Conservation (phyloP, 2,797 vertebrate species). For the Dallia pectoralis region DNA sequence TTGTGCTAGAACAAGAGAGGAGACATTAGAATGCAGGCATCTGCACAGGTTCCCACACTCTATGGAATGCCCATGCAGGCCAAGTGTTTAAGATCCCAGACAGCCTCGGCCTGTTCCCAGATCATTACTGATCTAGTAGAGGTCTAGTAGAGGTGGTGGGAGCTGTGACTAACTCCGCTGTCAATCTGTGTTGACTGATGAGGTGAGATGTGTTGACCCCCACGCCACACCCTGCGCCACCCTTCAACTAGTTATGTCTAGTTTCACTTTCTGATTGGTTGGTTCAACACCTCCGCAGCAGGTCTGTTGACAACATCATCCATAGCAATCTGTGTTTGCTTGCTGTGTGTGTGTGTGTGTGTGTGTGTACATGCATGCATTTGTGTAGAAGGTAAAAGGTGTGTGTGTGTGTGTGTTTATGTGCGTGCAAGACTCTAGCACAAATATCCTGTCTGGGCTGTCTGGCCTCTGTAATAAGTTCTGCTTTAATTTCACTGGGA, state of each 20-base stretch:
- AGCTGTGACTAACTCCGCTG: not conserved
- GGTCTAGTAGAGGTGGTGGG: conserved; percentile 19
- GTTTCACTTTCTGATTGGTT: conserved; percentile 47
- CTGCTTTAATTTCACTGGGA: conserved; percentile 60
- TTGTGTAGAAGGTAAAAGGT: not conserved
- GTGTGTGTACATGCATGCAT: not conserved
- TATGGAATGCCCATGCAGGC: not conserved
- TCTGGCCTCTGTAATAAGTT: conserved; percentile 34
- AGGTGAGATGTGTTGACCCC: conserved; percentile 62
- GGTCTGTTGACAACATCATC: conserved; percentile 48
- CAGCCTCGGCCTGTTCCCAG: not conserved
- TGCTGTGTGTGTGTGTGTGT: conserved; percentile 2
- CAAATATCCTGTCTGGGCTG: too few species aligned
- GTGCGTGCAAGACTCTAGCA: conserved; percentile 13
- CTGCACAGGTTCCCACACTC: not conserved
- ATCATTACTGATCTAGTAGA: conserved; percentile 2
- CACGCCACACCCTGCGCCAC: conserved; percentile 47
- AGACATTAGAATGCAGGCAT: not conserved
- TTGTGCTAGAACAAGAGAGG: not conserved
- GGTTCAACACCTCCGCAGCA: conserved; percentile 44
- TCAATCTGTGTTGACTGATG: conserved; percentile 59
- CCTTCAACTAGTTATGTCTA: conserved; percentile 44
- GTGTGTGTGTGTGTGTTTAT: not conserved
- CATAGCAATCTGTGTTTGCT: not conserved
- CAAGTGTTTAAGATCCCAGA: not conserved